These are phyloP conservation scores for Sphaeridia pumilis DNA, from an alignment of 2,888 invertebrate genomes.

Conservation along the genomic window DNA sequence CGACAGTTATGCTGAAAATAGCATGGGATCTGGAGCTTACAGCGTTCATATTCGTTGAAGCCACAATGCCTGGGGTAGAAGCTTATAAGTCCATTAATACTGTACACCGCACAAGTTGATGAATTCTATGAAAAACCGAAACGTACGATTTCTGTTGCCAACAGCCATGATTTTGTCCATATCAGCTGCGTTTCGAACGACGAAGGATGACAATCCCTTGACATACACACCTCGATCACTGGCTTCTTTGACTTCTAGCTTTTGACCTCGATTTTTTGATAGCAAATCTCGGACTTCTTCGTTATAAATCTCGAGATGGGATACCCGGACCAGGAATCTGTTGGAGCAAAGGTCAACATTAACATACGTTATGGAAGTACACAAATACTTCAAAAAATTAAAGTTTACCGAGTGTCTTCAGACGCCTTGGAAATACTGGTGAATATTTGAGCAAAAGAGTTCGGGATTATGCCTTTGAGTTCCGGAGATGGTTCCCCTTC, in stretches of 20 bases:
- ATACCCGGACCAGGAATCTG: constrained; percentile 82
- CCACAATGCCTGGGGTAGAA: constrained; percentile 50
- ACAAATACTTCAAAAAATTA: constrained; percentile 4
- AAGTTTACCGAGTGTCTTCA: constrained; percentile 68
- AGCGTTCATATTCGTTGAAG: constrained; percentile 94
- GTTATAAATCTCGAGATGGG: constrained; percentile 98
- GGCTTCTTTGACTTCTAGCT: constrained; percentile 85
- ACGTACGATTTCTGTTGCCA: constrained; percentile 84
- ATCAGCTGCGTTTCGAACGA: constrained; percentile 94
- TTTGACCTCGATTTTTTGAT: constrained; percentile 69
- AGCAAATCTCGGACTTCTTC: constrained; percentile 95
- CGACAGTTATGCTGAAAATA: constrained; percentile 95
- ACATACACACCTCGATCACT: constrained; percentile 91
- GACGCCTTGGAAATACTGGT: constrained; percentile 90
- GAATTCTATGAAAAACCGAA: no score
- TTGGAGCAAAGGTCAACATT: not conserved
- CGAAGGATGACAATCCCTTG: constrained; percentile 90
- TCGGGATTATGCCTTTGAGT: constrained; percentile 90
- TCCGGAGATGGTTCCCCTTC: constrained; percentile 82
- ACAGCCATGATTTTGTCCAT: constrained; percentile 88
- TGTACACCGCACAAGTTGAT: not conserved
- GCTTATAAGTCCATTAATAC: not conserved
- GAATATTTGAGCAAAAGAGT: constrained; percentile 98
- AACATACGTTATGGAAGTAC: not conserved
- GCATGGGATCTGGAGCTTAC: constrained; percentile 95